phyloP scores from a whole-genome alignment of 1,140 invertebrate species.

The Triops cancriformis region DNA sequence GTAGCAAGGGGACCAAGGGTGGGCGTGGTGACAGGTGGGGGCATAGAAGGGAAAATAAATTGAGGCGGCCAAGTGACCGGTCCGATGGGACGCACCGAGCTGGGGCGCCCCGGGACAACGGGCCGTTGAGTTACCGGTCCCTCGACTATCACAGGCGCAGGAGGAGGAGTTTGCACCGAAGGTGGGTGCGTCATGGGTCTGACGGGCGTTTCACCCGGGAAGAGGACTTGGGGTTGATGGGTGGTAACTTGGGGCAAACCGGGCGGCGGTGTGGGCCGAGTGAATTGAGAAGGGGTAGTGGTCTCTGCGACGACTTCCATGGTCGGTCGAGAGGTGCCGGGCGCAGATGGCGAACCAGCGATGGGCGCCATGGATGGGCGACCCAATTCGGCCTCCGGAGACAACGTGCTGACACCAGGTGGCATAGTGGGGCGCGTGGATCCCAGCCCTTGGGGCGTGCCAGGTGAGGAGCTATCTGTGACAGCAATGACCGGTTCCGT shows the following conservation, averaged over 20 bases:
- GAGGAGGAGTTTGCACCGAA: background rate
- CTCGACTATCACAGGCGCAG: constrained; percentile 2
- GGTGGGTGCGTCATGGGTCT: background rate
- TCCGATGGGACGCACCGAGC: constrained; percentile 11
- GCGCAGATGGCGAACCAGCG: background rate
- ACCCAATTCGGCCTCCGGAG: background rate
- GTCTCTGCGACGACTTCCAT: background rate
- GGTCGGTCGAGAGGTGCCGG: background rate
- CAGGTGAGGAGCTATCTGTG: constrained; percentile 11
- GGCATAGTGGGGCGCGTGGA: constrained; percentile 1
- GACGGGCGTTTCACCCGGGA: background rate
- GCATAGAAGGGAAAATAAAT: constrained; percentile 11
- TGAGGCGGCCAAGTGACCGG: background rate
- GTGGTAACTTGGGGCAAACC: background rate
- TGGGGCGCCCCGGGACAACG: background rate
- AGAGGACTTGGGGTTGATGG: background rate
- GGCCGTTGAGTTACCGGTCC: background rate
- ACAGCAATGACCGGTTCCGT: constrained; percentile 17
- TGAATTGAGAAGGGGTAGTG: background rate
- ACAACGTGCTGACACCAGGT: background rate
- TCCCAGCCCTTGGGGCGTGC: background rate
- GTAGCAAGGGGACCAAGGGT: background rate
- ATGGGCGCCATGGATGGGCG: background rate
- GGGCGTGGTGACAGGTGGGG: constrained; percentile 18
- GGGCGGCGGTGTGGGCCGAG: background rate